A percentile compares a stretch with the other conserved stretches of the same genome.
These are phyloP conservation scores for Diplazon laetatorius DNA, from an alignment of 2,888 invertebrate species.

Conservation along the genomic window DNA sequence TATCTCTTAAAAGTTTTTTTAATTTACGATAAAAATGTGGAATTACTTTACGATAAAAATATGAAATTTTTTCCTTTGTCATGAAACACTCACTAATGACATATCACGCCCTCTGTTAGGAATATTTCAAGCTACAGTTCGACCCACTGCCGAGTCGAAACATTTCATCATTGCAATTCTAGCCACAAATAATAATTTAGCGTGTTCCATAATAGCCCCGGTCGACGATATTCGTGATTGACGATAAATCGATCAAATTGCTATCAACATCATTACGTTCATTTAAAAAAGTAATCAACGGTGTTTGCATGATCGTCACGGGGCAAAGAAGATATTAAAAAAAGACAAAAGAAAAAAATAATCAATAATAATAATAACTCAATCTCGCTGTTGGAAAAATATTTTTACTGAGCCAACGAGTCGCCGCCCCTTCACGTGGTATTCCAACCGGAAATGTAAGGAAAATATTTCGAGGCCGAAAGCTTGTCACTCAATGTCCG, in stretches of 20 bases:
- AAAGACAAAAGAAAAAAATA: conserved; percentile 1
- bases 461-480: conserved; percentile 17
- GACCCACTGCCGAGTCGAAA: no score
- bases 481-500: background rate
- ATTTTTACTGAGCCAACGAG: conserved; percentile 17
- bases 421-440: conserved; percentile 39
- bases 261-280: conserved; percentile 13
- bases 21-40: no score
- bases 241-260: background rate
- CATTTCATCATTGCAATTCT: no score
- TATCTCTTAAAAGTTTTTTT: no score
- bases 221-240: no score
- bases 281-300: conserved; percentile 58
- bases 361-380: conserved; percentile 43
- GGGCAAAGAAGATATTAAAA: conserved; percentile 66
- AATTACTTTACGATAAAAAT: no score
- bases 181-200: no score
- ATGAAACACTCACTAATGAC: no score
- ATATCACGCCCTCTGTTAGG: no score
- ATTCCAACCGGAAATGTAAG: conserved; percentile 22
- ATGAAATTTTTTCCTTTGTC: no score
- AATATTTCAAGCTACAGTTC: no score
- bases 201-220: no score
- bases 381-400: conserved; percentile 50
- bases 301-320: conserved; percentile 57